Conservation (phyloP, 2,888 invertebrate genomes). For the Tipula lateralis region DNA sequence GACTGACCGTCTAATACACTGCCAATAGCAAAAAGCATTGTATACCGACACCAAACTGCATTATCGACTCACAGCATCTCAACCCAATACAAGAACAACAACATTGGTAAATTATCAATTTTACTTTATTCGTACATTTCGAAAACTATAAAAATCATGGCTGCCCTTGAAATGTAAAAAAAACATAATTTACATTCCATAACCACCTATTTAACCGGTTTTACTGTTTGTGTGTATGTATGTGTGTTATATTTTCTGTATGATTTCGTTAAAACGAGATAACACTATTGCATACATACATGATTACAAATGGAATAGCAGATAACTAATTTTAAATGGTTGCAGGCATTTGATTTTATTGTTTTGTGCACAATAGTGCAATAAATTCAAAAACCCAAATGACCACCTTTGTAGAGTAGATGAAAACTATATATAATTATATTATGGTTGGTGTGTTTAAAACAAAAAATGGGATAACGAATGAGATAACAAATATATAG, state of each 20-base stretch:
- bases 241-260: not conserved
- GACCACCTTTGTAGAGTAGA: not conserved
- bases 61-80: not conserved
- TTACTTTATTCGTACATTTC: not conserved
- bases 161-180: slow-evolving; percentile 20
- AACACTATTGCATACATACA: not conserved
- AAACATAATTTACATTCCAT: slow-evolving; percentile 14
- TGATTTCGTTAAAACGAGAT: not conserved
- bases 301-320: not conserved
- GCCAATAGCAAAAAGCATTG: not conserved
- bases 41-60: not conserved
- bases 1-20: not conserved
- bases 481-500: not conserved
- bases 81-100: not conserved
- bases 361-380: not conserved
- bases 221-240: not conserved
- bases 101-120: not conserved
- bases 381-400: not conserved
- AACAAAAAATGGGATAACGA: not conserved
- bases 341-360: not conserved
- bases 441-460: not conserved
- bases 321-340: not conserved
- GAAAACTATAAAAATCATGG: slow-evolving; percentile 7
- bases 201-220: slow-evolving; percentile 24
- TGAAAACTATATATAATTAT: not conserved